Evolutionary conservation across 2,113 vertebrate species (phyloP), one percentile per base, ranked within the genome.

Genomic region (Fulmarus glacialis): DNA sequence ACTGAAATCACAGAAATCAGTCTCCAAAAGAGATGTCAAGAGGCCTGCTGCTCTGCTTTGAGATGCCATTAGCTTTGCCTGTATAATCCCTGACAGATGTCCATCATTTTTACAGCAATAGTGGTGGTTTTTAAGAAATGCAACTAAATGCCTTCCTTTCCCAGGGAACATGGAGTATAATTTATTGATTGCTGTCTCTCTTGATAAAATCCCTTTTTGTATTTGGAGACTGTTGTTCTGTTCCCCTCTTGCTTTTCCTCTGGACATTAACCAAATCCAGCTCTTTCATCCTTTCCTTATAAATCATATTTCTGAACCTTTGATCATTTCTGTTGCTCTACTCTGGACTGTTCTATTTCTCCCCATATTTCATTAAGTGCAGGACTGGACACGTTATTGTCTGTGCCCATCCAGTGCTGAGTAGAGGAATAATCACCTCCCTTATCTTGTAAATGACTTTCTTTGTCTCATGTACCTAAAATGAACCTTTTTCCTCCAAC

Each of bases 291-390:
- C 38, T 75, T 85, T 82, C 48, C 34, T 75, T 45, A 34, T 2
- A 64, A 68, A 56, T 20, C 3, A 2, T n/a, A 14, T 94, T 90
- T 82, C 48, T 56, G 58, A 82, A 58, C 48, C 60, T 91, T 90
- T 82, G 48, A 48, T 85, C 15, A 19, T 56, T 82, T 77, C 42
- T 88, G 26, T 77, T 82, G 40, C 34, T 80, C 17, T 22, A 14
- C 20, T 82, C 12, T 18, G 4, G 24, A 40, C 14, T 38, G n/a
- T 85, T 72, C 50, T 56, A 19, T 56, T 87, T 86, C 58, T 50
- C 0, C 36, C 36, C 27, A 32, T 6, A 2, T 75, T 56, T 74
- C 27, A 40, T 48, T 43, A 47, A 64, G 11, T 10, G n/a, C 0
- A 64, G 40, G 21, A 75, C 27, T 15, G 17, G 30, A 43, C 3